Base-by-base conservation (phyloP, 1,140 invertebrate species). In the Ptiloglossa arizonensis region DNA sequence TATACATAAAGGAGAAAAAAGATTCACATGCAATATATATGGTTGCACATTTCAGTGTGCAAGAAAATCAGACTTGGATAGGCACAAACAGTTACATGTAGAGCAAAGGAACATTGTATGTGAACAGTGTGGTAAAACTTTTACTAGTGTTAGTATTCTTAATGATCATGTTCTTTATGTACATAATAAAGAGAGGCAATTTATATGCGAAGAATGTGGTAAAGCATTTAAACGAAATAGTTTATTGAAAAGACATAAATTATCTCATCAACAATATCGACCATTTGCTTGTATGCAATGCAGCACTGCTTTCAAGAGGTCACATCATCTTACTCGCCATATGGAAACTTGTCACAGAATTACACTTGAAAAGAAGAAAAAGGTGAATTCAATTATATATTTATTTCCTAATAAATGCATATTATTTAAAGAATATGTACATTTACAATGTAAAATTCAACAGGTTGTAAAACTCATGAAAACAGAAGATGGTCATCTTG, bases 71-170 rank as follows among this genome's bases (percentile, higher is more conserved):
- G 90, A 92, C 66, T 71, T 92, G 0, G 81, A 83, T 29, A 85
- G 89, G 22, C 91, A 92, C 57, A 85, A 89, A 50, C 86, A 89
- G n/a, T 75, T 90, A 17, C 91, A 92, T 60, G 81, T 91, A 3
- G 87, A 88, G 62, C 83, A 91, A 27, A 76, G 88, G 13, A 90
- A 89, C 35, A 60, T 89, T 32, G 78, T 89, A 2, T 92, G 90
- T 48, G 90, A 92, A 63, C 87, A 91, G 59, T 92, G 91, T 62
- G 91, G 91, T 46, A 92, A 91, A 71, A 87, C 87, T 3, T 92
- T 90, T 57, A 89, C 89, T 11, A 91, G 87, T 17, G 71, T 88
- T 13, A 89, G 88, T 56, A 89, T 90, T n/a, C 83, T 90, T 9
- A 90, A 90, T 13, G 89, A 89, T 67, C 89, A 90, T 35, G 85